These are phyloP conservation scores for Pollenia griseotomentosa DNA, from an alignment of 2,888 invertebrate species.

Conservation along the genomic window DNA sequence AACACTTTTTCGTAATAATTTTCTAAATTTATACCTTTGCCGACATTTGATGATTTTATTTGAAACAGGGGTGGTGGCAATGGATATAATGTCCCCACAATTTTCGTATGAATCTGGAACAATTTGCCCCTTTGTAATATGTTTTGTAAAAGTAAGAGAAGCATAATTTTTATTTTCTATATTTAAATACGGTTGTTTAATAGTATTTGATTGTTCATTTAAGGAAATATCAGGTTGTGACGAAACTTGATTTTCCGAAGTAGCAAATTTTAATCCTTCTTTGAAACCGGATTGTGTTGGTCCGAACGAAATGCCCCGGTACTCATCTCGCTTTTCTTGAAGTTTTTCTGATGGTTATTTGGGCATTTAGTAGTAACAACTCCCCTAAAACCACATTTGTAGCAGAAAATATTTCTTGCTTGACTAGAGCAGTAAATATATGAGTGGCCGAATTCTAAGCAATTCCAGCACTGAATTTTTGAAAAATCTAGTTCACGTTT, in stretches of 20 bases:
- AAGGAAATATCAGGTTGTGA: too few species aligned
- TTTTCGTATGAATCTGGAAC: too few species aligned
- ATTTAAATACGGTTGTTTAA: too few species aligned
- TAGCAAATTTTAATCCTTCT: background rate
- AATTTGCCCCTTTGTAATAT: too few species aligned
- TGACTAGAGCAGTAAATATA: constrained; percentile 13
- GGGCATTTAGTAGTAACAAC: constrained; percentile 26
- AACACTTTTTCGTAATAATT: background rate
- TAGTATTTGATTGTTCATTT: too few species aligned
- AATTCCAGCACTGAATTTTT: constrained; percentile 7
- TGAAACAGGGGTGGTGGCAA: too few species aligned
- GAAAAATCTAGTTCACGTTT: background rate
- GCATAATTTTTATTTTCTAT: too few species aligned
- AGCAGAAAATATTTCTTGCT: constrained; percentile 26
- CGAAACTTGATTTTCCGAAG: too few species aligned
- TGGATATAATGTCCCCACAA: too few species aligned
- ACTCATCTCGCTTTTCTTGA: constrained; percentile 27
- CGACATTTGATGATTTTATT: background rate
- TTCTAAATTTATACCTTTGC: background rate
- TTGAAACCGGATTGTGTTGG: constrained; percentile 18
- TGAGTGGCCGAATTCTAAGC: constrained; percentile 16
- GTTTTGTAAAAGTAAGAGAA: too few species aligned
- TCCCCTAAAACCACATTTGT: constrained; percentile 21
- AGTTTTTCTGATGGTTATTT: constrained; percentile 40
- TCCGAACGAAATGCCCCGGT: constrained; percentile 36